These are phyloP conservation scores for Aythya baeri DNA, from an alignment of 2,113 vertebrate genomes.

Conservation along the genomic window DNA sequence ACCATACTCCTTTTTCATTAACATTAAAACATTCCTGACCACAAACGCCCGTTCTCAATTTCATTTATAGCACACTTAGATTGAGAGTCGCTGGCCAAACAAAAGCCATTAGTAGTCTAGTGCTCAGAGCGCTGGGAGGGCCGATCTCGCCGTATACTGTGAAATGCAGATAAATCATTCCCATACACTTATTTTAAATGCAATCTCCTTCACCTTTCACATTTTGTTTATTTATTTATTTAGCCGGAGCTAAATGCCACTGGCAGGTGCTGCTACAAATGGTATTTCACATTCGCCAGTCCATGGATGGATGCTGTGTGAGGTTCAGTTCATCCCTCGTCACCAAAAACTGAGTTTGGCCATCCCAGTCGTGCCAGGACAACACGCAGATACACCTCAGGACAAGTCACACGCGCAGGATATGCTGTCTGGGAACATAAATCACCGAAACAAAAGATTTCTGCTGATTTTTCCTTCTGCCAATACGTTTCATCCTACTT, in stretches of 20 bases:
- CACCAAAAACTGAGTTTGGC: neutral
- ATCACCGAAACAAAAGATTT: neutral
- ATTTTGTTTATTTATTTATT: too few species aligned
- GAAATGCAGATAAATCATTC: neutral
- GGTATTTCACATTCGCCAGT: neutral
- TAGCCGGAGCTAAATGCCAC: neutral
- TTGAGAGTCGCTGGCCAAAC: neutral
- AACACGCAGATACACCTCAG: neutral
- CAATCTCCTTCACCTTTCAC: neutral
- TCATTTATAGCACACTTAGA: neutral
- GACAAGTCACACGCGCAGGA: neutral
- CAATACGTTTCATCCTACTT: neutral
- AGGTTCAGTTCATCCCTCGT: neutral
- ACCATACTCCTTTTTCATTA: neutral
- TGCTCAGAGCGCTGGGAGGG: neutral
- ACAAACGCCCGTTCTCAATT: neutral
- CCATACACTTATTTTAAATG: neutral
- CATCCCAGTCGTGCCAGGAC: neutral
- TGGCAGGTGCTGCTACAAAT: neutral
- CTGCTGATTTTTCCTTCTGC: neutral
- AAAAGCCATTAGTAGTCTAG: neutral
- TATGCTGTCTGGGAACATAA: neutral
- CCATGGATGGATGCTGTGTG: neutral
- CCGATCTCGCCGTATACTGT: neutral
- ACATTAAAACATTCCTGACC: neutral